Percentiles rank a stretch among this genome's conserved stretches.
These are phyloP conservation scores for Hoplodrina blanda DNA, from an alignment of 2,888 invertebrate genomes.

Conservation along the genomic window DNA sequence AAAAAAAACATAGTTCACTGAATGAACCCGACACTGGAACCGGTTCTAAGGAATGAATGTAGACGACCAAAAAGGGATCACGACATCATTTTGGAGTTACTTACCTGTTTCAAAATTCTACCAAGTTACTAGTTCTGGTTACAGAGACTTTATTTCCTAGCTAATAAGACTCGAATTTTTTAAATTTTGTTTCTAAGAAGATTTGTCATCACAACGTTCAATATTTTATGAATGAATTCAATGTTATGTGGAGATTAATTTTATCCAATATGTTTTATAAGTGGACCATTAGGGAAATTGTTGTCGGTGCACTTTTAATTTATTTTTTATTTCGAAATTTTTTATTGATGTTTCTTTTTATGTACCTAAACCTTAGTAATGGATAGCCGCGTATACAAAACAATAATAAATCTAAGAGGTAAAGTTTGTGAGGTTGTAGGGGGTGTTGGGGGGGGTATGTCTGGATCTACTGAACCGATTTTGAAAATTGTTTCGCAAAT, in stretches of 20 bases:
- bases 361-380: neutral
- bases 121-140: constrained; percentile 9
- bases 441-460: too few relatives aligned
- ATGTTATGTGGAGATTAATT: constrained; percentile 27
- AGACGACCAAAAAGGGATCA: constrained; percentile 58
- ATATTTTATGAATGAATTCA: constrained; percentile 63
- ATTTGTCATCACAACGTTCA: constrained; percentile 10
- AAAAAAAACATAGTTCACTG: constrained; percentile 61
- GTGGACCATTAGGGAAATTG: constrained; percentile 18
- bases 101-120: constrained; percentile 54
- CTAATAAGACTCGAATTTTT: constrained; percentile 15
- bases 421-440: too few relatives aligned
- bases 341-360: neutral
- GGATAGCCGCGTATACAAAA: neutral
- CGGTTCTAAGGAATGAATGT: constrained; percentile 64
- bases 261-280: constrained; percentile 18
- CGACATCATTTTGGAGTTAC: constrained; percentile 47
- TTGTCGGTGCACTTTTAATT: neutral
- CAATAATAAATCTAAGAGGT: neutral
- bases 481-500: too few relatives aligned
- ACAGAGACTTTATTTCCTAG: constrained; percentile 13
- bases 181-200: neutral
- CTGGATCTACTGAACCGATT: too few relatives aligned
- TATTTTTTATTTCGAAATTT: neutral
- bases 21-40: constrained; percentile 61